phyloP scores from a whole-genome alignment of 2,888 invertebrate genomes.

The Orthosia cruda region DNA sequence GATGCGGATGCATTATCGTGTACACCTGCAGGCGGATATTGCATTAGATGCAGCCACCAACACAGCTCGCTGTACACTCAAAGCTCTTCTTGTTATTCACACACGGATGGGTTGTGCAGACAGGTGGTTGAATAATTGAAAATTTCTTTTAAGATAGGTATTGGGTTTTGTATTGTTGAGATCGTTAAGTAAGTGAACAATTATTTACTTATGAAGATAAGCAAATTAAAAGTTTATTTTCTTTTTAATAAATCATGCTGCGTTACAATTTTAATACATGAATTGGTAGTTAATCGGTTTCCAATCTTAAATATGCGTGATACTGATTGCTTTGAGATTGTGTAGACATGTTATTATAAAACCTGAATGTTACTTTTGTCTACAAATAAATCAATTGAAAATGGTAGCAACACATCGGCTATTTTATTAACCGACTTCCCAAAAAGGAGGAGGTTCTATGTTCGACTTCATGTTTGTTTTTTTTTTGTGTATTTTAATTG shows the following conservation, averaged over 20 bases:
- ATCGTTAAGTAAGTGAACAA: conserved; percentile 8
- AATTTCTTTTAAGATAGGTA: conserved; percentile 10
- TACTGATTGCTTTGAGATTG: background rate
- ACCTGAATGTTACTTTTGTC: background rate
- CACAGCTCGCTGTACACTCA: conserved; percentile 74
- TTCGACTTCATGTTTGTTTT: too few relatives aligned
- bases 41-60: conserved; percentile 86
- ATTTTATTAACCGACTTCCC: too few relatives aligned
- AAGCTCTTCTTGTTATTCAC: conserved; percentile 76
- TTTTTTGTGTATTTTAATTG: too few relatives aligned
- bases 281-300: background rate
- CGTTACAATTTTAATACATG: background rate
- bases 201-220: conserved; percentile 14
- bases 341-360: background rate
- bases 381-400: background rate
- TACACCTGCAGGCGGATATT: conserved; percentile 87
- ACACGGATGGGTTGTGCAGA: conserved; percentile 70
- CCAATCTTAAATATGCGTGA: background rate
- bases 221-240: background rate
- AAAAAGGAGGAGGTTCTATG: too few relatives aligned
- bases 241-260: background rate
- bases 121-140: conserved; percentile 65
- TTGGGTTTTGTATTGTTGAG: background rate
- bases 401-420: background rate
- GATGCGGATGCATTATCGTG: conserved; percentile 82